Percentiles rank a stretch among this genome's conserved stretches.
These are phyloP conservation scores for Acyrthosiphon pisum DNA, from an alignment of 1,140 invertebrate genomes.

Conservation along the genomic window DNA sequence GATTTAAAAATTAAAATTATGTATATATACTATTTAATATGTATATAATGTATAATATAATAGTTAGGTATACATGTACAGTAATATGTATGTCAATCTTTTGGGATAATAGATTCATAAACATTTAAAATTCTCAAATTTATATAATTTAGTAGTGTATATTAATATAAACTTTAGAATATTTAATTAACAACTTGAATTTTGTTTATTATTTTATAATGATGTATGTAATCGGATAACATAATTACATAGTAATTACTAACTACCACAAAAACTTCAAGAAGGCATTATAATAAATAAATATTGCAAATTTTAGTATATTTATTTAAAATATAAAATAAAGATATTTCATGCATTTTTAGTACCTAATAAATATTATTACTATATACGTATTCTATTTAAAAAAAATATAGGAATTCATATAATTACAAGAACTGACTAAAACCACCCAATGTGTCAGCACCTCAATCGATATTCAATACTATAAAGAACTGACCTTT, in stretches of 20 bases:
- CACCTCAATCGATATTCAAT: not conserved
- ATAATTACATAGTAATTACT: not conserved
- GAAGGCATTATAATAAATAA: not conserved
- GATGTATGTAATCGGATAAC: not conserved
- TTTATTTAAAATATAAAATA: not conserved
- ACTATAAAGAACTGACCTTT: not conserved
- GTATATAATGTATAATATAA: not conserved
- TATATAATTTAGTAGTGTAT: not conserved
- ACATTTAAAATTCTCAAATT: not conserved
- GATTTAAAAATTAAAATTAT: not conserved
- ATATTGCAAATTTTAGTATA: not conserved
- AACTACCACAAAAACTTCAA: not conserved
- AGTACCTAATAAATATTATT: too few species aligned
- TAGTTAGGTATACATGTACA: too few species aligned
- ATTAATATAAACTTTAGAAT: not conserved
- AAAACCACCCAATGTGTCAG: not conserved
- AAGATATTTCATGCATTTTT: not conserved
- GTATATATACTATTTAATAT: too few species aligned
- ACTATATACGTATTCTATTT: not conserved
- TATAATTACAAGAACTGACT: not conserved
- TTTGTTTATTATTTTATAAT: not conserved
- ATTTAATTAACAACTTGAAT: not conserved
- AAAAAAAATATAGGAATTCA: not conserved
- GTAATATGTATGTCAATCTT: not conserved
- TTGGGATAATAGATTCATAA: not conserved